Evolutionary conservation across 2,797 vertebrate species (phyloP).

Genomic region (Onychomys arenicola): DNA sequence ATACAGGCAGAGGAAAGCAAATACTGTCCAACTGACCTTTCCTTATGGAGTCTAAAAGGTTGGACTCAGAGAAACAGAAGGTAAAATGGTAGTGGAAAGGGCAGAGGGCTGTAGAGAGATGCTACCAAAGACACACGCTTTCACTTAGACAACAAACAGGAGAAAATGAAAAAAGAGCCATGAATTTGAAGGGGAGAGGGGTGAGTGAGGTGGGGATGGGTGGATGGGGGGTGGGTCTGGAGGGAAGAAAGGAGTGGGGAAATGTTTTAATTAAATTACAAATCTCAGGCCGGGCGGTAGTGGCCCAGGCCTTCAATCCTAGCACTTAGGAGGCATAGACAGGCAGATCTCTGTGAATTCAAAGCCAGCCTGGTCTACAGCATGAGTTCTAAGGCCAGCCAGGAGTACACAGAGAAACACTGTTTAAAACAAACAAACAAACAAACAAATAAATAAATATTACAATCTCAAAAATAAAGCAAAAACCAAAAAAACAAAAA

Average conservation of each 20-base stretch:
- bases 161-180: neutral
- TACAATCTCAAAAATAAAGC: neutral
- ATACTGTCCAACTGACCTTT: neutral
- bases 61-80: neutral
- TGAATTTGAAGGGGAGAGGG: neutral
- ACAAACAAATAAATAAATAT: too few relatives aligned
- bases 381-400: neutral
- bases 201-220: too few relatives aligned
- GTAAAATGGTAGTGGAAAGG: rapidly evolving
- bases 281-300: neutral
- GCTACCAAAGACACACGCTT: neutral
- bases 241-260: neutral
- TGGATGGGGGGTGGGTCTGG: too few relatives aligned
- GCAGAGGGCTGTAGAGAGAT: neutral
- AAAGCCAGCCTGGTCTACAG: neutral
- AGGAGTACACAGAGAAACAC: neutral
- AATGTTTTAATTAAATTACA: neutral
- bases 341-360: neutral
- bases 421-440: neutral
- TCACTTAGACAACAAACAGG: neutral
- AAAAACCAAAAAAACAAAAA: neutral
- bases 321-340: neutral
- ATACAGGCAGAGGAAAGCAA: neutral
- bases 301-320: neutral
- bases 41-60: neutral